Evolutionary conservation across 2,888 invertebrate genomes (phyloP).

Genomic region (Plemyria rubiginata): DNA sequence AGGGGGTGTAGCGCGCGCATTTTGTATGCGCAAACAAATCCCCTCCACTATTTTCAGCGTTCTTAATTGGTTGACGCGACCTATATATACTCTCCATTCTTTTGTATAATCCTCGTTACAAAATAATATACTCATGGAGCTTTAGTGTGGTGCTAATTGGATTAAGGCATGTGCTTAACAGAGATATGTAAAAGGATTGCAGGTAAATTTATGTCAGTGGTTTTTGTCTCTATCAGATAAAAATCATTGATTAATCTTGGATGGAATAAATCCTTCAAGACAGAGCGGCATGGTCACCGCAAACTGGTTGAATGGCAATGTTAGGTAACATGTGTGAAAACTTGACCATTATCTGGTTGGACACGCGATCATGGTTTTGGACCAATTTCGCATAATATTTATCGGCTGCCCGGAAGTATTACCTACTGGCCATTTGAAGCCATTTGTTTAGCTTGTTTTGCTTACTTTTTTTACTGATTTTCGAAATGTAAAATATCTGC

Average conservation of each 20-base stretch:
- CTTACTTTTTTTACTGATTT: conserved; percentile 1
- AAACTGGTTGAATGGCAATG: conserved; percentile 24
- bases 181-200: too few relatives aligned
- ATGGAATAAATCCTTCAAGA: background rate
- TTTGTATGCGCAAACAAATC: too few relatives aligned
- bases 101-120: too few relatives aligned
- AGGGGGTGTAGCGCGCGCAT: too few relatives aligned
- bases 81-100: too few relatives aligned
- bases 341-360: conserved; percentile 23
- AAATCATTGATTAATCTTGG: background rate
- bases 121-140: too few relatives aligned
- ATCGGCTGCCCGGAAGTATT: conserved; percentile 30
- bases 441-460: conserved; percentile 28
- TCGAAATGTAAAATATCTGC: background rate
- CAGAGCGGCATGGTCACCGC: conserved; percentile 14
- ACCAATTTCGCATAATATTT: conserved; percentile 30
- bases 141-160: too few relatives aligned
- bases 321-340: conserved; percentile 41
- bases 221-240: too few relatives aligned
- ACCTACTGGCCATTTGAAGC: conserved; percentile 19
- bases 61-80: too few relatives aligned
- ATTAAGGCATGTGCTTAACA: too few relatives aligned
- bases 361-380: conserved; percentile 36
- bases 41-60: too few relatives aligned
- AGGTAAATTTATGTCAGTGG: too few relatives aligned